Evolutionary conservation across 2,888 invertebrate species (phyloP).

Genomic region (Pocota personata): DNA sequence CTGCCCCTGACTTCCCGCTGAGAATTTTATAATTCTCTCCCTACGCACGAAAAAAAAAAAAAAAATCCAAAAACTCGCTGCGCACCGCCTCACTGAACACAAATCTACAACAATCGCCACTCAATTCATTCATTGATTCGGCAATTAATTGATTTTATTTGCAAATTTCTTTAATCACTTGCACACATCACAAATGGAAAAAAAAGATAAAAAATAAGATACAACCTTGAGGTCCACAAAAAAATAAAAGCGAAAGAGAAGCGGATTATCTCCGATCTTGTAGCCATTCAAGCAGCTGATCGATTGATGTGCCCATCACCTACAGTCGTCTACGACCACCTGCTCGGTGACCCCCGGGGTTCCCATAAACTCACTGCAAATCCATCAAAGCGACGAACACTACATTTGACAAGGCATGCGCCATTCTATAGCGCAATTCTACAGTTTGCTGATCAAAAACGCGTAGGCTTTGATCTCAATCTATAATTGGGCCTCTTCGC

Average conservation of each 20-base stretch:
- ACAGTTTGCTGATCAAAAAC: not conserved
- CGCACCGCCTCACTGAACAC: not conserved
- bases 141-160: slow-evolving; percentile 30
- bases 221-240: not conserved
- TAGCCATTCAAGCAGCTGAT: not conserved
- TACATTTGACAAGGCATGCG: not conserved
- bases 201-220: not conserved
- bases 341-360: not conserved
- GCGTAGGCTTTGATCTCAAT: slow-evolving; percentile 38
- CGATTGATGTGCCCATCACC: not conserved
- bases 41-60: not conserved
- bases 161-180: slow-evolving; percentile 14
- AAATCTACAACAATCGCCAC: not conserved
- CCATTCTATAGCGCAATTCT: not conserved
- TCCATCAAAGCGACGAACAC: slow-evolving; percentile 5
- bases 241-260: not conserved
- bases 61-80: not conserved
- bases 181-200: not conserved
- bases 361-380: slow-evolving; percentile 10
- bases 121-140: slow-evolving; percentile 23
- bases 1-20: not conserved
- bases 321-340: not conserved
- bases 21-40: not conserved
- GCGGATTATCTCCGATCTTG: not conserved
- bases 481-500: slow-evolving; percentile 26